A percentile compares a stretch with the other conserved stretches of the same genome.
Evolutionary conservation across 2,113 vertebrate species (phyloP).

Genomic region (Phaetusa simplex): DNA sequence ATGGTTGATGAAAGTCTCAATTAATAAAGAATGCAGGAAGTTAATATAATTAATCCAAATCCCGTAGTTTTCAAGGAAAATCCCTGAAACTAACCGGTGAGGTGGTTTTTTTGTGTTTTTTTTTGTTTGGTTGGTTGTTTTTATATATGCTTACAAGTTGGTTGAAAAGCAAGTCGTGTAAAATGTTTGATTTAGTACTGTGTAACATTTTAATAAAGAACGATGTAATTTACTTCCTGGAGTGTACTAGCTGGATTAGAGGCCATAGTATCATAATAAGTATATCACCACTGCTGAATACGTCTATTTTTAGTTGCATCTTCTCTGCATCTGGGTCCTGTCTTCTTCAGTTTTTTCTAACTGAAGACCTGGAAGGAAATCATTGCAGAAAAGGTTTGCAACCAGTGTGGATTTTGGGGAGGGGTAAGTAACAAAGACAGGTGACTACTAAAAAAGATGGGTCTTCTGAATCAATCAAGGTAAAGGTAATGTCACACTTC

Average conservation of each 20-base stretch:
- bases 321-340: background rate
- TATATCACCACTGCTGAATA: background rate
- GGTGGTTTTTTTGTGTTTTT: background rate
- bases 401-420: rapidly evolving
- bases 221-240: background rate
- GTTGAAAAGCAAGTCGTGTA: background rate
- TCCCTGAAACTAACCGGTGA: background rate
- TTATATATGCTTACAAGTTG: background rate
- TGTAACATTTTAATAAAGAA: background rate
- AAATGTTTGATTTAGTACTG: background rate
- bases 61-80: background rate
- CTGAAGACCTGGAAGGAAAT: background rate
- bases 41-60: background rate
- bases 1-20: background rate
- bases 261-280: background rate
- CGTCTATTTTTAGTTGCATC: background rate
- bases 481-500: background rate
- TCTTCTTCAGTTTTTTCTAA: background rate
- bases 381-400: background rate
- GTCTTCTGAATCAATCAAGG: background rate
- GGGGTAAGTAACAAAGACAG: background rate
- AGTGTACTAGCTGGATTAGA: background rate
- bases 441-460: background rate
- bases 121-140: background rate
- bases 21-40: background rate